Evolutionary conservation across 2,888 invertebrate genomes (phyloP).

Genomic region (Sminthurinus aureus): DNA sequence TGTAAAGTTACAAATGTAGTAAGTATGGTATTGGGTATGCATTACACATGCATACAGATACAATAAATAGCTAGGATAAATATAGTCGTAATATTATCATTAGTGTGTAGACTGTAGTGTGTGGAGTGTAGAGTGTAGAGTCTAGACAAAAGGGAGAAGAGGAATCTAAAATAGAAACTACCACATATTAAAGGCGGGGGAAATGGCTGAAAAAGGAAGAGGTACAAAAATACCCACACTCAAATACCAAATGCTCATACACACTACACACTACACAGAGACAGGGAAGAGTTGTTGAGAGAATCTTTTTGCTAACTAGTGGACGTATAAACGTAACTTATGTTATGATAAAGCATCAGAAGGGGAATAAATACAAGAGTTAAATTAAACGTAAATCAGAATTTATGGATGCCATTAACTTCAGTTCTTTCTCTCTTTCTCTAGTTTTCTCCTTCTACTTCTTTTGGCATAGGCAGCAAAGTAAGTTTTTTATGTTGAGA

Average conservation of each 20-base stretch:
- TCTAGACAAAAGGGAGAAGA: background rate
- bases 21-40: too few species aligned
- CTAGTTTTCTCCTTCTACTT: background rate
- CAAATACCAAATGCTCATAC: background rate
- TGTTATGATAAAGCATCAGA: slow-evolving; percentile 24
- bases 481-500: background rate
- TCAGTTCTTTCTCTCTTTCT: slow-evolving; percentile 13
- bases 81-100: too few species aligned
- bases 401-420: slow-evolving; percentile 30
- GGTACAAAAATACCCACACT: background rate
- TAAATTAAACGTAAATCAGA: slow-evolving; percentile 31
- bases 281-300: background rate
- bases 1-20: too few species aligned
- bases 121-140: background rate
- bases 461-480: slow-evolving; percentile 19
- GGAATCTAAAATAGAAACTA: background rate
- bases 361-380: slow-evolving; percentile 28
- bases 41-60: too few species aligned
- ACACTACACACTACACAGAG: background rate
- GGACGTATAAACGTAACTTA: slow-evolving; percentile 11
- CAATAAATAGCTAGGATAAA: too few species aligned
- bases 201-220: background rate
- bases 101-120: too few species aligned
- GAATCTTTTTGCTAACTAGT: slow-evolving; percentile 8
- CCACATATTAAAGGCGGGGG: background rate